Base-by-base conservation (phyloP, 2,888 invertebrate species). In the Trachelus iudaicus region DNA sequence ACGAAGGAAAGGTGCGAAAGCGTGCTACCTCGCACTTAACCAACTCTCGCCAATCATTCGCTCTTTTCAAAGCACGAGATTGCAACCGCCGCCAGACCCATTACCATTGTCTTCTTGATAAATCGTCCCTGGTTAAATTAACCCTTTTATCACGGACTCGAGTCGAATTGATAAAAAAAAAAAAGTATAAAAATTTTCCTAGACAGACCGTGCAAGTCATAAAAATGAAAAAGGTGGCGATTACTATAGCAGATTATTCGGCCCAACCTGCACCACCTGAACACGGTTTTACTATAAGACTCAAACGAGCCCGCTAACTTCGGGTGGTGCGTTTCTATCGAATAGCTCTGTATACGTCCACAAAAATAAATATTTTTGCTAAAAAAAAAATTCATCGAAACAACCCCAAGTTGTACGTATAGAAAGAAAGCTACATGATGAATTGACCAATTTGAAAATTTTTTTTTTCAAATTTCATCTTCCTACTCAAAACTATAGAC, bases 1-100 rank as follows among this genome's bases (percentile, higher is more conserved):
- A 73, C 12, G 35, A 40, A 35, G 31, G 74, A 69, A 79, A 34
- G 31, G 33, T 69, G 69, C 69, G 73, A 74, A 79, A 76, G 79
- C 79, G 76, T 79, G 79, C 74, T 79, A 77, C 37, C 15, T 35
- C 73, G 79, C 79, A 79, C 69, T 79, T 76, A 79, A 79, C 73
- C 31, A 33, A 69, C 78, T 78, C 78, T 56, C 73, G 76, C 78
- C 76, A 68, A 73, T 73, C 76, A 76, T 78, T 78, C 76, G 76
- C 78, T 34, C 78, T 37, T 69, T 76, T 78, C 73, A 73, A 73
- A 13, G 31, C 30, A 23, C 69, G 40, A 73, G 73, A 23, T 68
- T 56, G 34, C 69, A 33, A 68, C 75, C 75, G 33, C 33, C 68
- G 69, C 69, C 40, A 37, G 76, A 73, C 75, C 75, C 34, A 75